These are phyloP conservation scores for Agapostemon virescens DNA, from an alignment of 2,888 invertebrate genomes.

Conservation along the genomic window DNA sequence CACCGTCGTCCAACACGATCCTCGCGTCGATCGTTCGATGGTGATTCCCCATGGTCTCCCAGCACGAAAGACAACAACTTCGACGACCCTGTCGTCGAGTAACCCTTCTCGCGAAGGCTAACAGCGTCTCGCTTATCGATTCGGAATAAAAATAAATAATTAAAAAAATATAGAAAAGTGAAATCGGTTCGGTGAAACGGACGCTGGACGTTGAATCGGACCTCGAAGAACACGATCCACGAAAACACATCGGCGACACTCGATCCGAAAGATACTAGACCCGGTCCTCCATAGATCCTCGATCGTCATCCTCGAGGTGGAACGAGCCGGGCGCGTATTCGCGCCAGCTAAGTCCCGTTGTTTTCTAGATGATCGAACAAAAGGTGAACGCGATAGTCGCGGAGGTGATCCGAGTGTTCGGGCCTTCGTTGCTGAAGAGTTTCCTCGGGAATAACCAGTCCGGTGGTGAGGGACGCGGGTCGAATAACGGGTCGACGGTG, in stretches of 20 bases:
- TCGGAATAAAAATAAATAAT: too few relatives aligned
- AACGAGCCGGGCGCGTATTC: background rate
- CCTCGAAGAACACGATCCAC: background rate
- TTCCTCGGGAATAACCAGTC: slow-evolving; percentile 82
- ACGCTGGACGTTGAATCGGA: background rate
- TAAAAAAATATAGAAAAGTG: background rate
- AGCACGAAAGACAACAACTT: background rate
- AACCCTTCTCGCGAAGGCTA: slow-evolving; percentile 22
- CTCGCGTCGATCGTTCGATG: background rate
- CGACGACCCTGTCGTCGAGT: background rate
- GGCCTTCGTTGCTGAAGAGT: slow-evolving; percentile 86
- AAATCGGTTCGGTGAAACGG: background rate
- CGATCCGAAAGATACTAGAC: background rate
- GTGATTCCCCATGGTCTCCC: background rate
- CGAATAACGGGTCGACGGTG: slow-evolving; percentile 77
- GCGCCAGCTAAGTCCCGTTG: slow-evolving; percentile 59
- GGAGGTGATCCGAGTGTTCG: slow-evolving; percentile 88
- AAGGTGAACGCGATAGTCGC: slow-evolving; percentile 89
- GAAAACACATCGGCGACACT: background rate
- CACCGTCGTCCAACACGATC: background rate
- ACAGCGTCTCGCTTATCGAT: background rate
- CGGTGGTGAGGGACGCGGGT: slow-evolving; percentile 78
- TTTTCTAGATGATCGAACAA: slow-evolving; percentile 87
- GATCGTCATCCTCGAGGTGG: slow-evolving; percentile 5
- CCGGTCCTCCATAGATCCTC: slow-evolving; percentile 1